phyloP scores from a whole-genome alignment of 2,113 vertebrate species.

The Morone saxatilis region DNA sequence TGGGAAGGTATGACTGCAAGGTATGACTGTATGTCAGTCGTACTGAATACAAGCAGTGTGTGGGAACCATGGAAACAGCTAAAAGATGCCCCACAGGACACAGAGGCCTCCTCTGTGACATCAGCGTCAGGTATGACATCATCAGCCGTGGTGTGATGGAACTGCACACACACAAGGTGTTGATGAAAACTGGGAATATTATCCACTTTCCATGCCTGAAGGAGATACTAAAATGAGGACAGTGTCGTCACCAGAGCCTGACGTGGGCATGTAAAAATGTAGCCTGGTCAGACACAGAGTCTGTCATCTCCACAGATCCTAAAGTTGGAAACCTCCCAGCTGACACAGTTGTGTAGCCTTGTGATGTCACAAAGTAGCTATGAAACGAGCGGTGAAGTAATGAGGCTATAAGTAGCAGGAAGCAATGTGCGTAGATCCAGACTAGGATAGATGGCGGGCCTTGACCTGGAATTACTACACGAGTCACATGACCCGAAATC shows the following conservation, averaged over 20 bases:
- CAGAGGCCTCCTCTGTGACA: conserved; percentile 58
- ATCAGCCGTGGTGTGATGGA: conserved; percentile 54
- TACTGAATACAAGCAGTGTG: conserved; percentile 52
- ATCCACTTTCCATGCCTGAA: conserved; percentile 40
- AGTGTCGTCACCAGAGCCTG: conserved; percentile 38
- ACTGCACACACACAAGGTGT: conserved; percentile 40
- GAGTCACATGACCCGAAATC: conserved; percentile 21
- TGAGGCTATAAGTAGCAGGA: conserved; percentile 37
- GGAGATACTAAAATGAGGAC: conserved; percentile 30
- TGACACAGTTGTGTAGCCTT: conserved; percentile 31
- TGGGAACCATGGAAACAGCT: conserved; percentile 50
- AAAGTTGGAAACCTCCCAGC: conserved; percentile 49
- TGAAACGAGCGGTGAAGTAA: conserved; percentile 47
- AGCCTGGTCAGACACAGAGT: conserved; percentile 34
- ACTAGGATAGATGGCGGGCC: conserved; percentile 3
- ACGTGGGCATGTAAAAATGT: conserved; percentile 32
- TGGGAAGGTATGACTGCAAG: conserved; percentile 50
- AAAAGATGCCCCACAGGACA: conserved; percentile 33
- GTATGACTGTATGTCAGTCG: conserved; percentile 40
- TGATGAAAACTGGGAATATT: conserved; percentile 38
- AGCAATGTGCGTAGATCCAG: conserved; percentile 28
- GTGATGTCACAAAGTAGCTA: conserved; percentile 68
- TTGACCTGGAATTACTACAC: conserved; percentile 48
- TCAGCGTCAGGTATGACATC: conserved; percentile 58
- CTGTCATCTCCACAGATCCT: conserved; percentile 52